These are phyloP conservation scores for Argyresthia goedartella DNA, from an alignment of 2,888 invertebrate species.

Conservation along the genomic window DNA sequence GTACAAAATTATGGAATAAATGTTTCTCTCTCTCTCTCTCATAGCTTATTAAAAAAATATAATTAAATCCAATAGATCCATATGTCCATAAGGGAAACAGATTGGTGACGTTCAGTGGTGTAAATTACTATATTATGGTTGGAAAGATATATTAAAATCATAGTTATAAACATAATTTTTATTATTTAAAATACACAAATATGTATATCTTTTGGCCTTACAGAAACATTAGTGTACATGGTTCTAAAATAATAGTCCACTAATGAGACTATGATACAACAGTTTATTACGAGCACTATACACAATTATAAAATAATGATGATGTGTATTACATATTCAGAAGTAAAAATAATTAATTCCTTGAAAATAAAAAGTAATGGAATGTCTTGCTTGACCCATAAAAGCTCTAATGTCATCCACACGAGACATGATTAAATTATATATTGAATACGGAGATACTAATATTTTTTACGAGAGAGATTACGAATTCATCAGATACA, in stretches of 20 bases:
- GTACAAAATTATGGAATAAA: no score
- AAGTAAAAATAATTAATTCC: constrained; percentile 27
- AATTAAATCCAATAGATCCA: no score
- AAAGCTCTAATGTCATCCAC: constrained; percentile 53
- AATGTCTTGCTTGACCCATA: constrained; percentile 43
- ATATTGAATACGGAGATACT: constrained; percentile 14
- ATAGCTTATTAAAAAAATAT: no score
- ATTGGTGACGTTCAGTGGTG: no score
- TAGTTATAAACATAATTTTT: constrained; percentile 47
- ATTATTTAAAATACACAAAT: constrained; percentile 64
- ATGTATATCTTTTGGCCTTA: constrained; percentile 68
- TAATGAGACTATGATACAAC: constrained; percentile 61
- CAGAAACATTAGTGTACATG: constrained; percentile 59
- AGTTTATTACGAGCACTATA: constrained; percentile 48
- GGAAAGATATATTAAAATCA: neutral
- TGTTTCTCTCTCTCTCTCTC: no score
- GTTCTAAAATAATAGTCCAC: constrained; percentile 52
- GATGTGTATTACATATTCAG: constrained; percentile 20
- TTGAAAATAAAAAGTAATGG: constrained; percentile 38
- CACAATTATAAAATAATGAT: constrained; percentile 28
- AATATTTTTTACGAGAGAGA: neutral
- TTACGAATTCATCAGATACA: neutral
- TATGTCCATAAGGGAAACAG: no score
- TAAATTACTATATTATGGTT: neutral
- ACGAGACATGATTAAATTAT: constrained; percentile 9